A percentile compares a stretch with the other conserved stretches of the same genome.
These are phyloP conservation scores for Babylonia areolata DNA, from an alignment of 1,140 invertebrate species.

Conservation along the genomic window DNA sequence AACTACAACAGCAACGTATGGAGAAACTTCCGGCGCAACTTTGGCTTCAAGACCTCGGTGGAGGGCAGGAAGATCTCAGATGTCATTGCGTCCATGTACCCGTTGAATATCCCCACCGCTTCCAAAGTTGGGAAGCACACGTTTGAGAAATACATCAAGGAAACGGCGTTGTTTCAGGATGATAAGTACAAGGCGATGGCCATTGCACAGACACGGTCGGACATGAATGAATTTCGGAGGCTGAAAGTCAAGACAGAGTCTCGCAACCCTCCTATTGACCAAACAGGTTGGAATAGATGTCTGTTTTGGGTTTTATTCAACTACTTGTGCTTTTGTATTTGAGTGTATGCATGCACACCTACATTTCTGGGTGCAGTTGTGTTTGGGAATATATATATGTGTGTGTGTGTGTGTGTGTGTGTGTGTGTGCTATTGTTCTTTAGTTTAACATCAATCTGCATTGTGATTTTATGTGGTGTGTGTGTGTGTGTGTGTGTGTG, in stretches of 20 bases:
- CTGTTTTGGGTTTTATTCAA: too few relatives aligned
- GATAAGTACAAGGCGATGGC: slow-evolving; percentile 67
- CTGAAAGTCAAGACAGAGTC: slow-evolving; percentile 67
- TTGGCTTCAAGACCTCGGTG: slow-evolving; percentile 67
- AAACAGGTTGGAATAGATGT: too few relatives aligned
- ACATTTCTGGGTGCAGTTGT: too few relatives aligned
- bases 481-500: too few relatives aligned
- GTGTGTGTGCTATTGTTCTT: too few relatives aligned
- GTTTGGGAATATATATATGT: too few relatives aligned
- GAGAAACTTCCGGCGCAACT: slow-evolving; percentile 72
- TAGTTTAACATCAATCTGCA: too few relatives aligned
- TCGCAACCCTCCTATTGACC: slow-evolving; percentile 73
- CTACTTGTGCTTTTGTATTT: too few relatives aligned
- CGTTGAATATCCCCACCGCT: slow-evolving; percentile 72
- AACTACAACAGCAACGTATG: slow-evolving; percentile 75
- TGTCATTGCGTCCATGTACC: slow-evolving; percentile 72
- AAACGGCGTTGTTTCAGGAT: slow-evolving; percentile 67
- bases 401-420: too few relatives aligned
- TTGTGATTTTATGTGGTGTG: too few relatives aligned
- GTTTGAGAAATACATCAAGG: slow-evolving; percentile 71
- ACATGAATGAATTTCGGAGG: slow-evolving; percentile 67
- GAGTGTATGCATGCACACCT: too few relatives aligned
- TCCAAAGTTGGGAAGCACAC: slow-evolving; percentile 70
- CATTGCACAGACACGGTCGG: slow-evolving; percentile 66
- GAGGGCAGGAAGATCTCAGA: slow-evolving; percentile 70